Evolutionary conservation across 2,888 invertebrate genomes (phyloP), one percentile per base, ranked within the genome.

Genomic region (Polymixis flavicincta): DNA sequence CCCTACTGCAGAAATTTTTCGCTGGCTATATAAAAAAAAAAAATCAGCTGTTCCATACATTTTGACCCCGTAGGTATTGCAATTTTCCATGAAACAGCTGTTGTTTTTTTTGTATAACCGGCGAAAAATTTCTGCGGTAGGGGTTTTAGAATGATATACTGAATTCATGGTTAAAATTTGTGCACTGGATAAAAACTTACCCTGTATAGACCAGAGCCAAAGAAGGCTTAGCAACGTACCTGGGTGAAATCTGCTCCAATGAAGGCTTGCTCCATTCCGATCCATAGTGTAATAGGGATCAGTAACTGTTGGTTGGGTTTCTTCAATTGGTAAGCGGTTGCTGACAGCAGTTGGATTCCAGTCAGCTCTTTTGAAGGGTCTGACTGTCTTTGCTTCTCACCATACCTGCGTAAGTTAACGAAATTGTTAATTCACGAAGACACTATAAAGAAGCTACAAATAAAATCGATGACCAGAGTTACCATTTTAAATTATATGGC

Each of bases 211-310:
- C 7, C 13, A 14, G n/a, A 37, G 5, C 37, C 37, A 37, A 37
- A 5, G 37, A 37, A 37, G 37, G 37, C 37, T 37, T 37, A 37
- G 45, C 11, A n/a, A 74, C 61, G 37, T 92, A 98, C 98, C 97
- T 98, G 98, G 11, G 98, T 98, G 92, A 98, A 98, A 89, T 98
- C 98, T 82, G 99, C 99, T 28, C 98, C 98, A 87, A 99, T 98
- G 95, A 99, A 99, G 0, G 99, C 99, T 93, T 99, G 99, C 92
- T 99, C 99, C 97, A 99, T 98, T 75, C 99, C 99, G 89, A 99
- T 99, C 98, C 99, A 99, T 69, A 99, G 96, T 0, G 99, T 99
- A 82, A 99, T 98, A 1, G 99, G 99, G 83, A 99, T 99, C 54
- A 99, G 97, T 11, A 99, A 97, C 89, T 99, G 98, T 91, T 99